phyloP scores from a whole-genome alignment of 2,113 vertebrate species.

The Bubo scandiacus region DNA sequence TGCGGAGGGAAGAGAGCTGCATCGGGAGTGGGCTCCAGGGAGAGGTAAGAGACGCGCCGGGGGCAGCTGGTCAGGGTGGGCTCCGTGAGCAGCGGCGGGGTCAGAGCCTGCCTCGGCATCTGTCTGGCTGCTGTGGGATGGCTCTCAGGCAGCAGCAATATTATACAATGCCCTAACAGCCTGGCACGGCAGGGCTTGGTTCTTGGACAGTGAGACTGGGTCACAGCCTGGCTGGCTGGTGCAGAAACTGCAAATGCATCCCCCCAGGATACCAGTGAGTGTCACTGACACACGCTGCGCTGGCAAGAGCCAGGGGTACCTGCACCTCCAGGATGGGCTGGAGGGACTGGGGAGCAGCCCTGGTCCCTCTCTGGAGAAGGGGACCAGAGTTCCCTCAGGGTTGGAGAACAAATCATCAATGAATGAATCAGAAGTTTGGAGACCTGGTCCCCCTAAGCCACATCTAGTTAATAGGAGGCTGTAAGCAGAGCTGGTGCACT shows the following conservation, averaged over 20 bases:
- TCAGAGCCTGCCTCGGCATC: background rate
- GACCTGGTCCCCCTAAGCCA: background rate
- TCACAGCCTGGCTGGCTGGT: background rate
- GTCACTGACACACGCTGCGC: background rate
- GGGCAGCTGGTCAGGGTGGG: background rate
- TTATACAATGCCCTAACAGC: background rate
- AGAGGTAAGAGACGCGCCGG: constrained; percentile 8
- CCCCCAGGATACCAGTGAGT: background rate
- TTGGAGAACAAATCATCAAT: background rate
- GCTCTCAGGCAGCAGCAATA: background rate
- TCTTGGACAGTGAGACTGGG: background rate
- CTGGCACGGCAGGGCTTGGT: background rate
- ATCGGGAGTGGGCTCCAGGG: background rate
- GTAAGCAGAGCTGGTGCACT: background rate
- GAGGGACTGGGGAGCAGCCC: background rate
- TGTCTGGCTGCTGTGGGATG: background rate
- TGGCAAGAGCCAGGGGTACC: background rate
- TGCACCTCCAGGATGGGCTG: background rate
- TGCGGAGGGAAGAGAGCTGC: background rate
- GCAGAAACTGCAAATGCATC: background rate
- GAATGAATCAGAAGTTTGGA: background rate
- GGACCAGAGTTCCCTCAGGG: background rate
- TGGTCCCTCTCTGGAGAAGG: background rate
- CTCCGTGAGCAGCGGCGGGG: fast-evolving
- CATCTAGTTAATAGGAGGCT: background rate